Evolutionary conservation across 1,140 invertebrate species (phyloP).

Genomic region (Diabrotica virgifera): DNA sequence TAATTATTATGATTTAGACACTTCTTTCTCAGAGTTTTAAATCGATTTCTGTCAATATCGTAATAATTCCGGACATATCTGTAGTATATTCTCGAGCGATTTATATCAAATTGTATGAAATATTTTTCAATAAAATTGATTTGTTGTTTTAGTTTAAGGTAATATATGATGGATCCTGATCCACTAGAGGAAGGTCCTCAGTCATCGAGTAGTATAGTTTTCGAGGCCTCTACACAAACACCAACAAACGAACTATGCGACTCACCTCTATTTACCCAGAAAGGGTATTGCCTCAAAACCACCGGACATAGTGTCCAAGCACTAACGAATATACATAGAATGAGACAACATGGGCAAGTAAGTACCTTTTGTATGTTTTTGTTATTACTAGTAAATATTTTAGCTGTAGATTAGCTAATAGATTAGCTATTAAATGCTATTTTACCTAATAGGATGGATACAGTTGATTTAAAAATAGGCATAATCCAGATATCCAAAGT

Average conservation of each 20-base stretch:
- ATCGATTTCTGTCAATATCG: too few species aligned
- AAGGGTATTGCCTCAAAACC: slow-evolving; percentile 40
- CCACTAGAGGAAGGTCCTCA: slow-evolving; percentile 4
- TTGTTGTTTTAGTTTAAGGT: background rate
- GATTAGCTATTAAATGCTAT: too few species aligned
- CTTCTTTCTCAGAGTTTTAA: too few species aligned
- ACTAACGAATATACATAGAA: slow-evolving; percentile 44
- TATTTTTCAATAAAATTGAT: background rate
- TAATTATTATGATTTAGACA: too few species aligned
- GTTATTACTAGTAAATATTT: too few species aligned
- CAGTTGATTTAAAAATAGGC: too few species aligned
- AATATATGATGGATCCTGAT: slow-evolving; percentile 11
- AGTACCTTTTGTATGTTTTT: background rate
- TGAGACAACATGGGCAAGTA: slow-evolving; percentile 45
- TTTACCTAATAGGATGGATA: too few species aligned
- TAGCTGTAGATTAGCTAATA: too few species aligned
- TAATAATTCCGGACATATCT: too few species aligned
- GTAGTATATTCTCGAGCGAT: too few species aligned
- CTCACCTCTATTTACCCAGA: slow-evolving; percentile 41
- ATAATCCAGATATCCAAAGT: too few species aligned
- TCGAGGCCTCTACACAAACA: slow-evolving; percentile 46
- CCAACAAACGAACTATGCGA: slow-evolving; percentile 43
- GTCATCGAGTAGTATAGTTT: slow-evolving; percentile 28
- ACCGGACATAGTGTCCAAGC: slow-evolving; percentile 39
- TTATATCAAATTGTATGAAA: too few species aligned